Conservation (phyloP, 2,797 vertebrate species). For the Sebastes oblongus region DNA sequence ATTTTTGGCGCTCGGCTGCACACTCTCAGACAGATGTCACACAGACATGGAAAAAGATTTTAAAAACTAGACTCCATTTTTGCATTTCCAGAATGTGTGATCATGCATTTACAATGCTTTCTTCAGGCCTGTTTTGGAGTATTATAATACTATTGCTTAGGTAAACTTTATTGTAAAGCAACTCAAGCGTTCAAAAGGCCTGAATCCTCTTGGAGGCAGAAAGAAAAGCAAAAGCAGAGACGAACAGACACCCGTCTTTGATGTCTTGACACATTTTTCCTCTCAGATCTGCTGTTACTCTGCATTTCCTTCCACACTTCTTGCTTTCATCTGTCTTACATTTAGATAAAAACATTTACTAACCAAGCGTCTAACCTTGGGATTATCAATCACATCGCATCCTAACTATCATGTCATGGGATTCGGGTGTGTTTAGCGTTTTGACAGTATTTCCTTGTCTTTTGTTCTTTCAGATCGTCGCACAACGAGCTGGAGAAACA, state of each 20-base stretch:
- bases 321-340: constrained; percentile 23
- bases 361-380: not conserved
- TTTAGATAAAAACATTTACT: constrained; percentile 28
- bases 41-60: constrained; percentile 22
- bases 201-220: constrained; percentile 6
- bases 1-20: constrained; percentile 22
- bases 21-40: constrained; percentile 43
- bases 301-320: constrained; percentile 6
- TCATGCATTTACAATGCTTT: not conserved
- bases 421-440: constrained; percentile 10
- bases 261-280: constrained; percentile 29
- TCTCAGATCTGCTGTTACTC: constrained; percentile 28
- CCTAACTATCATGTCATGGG: not conserved
- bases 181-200: not conserved
- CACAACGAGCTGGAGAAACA: constrained; percentile 99
- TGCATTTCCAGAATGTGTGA: constrained; percentile 8
- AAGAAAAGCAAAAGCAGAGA: not conserved
- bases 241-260: not conserved
- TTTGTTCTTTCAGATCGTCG: constrained; percentile 83
- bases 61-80: not conserved
- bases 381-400: not conserved
- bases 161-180: not conserved
- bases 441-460: constrained; percentile 17
- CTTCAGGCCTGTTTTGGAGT: not conserved
- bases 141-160: not conserved